These are phyloP conservation scores for Caenorhabditis tropicalis DNA, from an alignment of 1,140 invertebrate species.

Conservation along the genomic window DNA sequence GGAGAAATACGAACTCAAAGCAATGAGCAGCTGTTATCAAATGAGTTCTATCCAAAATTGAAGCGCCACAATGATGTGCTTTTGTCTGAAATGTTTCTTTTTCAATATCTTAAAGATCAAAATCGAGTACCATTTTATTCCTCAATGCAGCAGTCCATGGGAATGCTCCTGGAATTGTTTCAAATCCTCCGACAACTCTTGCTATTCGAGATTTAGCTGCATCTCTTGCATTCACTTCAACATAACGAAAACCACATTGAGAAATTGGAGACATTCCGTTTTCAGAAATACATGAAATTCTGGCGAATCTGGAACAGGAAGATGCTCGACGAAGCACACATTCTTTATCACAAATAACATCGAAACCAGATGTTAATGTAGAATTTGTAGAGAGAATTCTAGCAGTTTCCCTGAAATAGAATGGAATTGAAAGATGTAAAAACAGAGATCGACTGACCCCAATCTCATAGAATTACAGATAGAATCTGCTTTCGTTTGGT, in stretches of 20 bases:
- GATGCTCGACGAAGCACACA: background rate
- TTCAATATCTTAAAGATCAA: background rate
- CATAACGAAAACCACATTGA: slow-evolving; percentile 46
- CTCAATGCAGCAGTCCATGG: slow-evolving; percentile 52
- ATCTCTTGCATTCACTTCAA: slow-evolving; percentile 46
- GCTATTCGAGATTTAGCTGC: slow-evolving; percentile 32
- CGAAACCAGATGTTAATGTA: background rate
- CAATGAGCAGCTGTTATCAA: slow-evolving; percentile 55
- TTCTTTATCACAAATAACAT: background rate
- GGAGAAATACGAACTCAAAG: slow-evolving; percentile 43
- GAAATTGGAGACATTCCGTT: background rate
- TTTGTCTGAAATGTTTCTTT: slow-evolving; percentile 5
- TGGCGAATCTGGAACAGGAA: slow-evolving; percentile 15
- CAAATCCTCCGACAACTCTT: slow-evolving; percentile 54
- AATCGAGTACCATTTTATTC: slow-evolving; percentile 18
- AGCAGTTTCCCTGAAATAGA: background rate
- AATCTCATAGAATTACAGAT: slow-evolving; percentile 35
- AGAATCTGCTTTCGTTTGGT: background rate
- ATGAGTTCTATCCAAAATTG: slow-evolving; percentile 40
- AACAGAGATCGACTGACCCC: background rate
- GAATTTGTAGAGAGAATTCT: background rate
- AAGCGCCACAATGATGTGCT: slow-evolving; percentile 51
- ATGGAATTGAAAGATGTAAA: background rate
- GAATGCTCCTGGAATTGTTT: slow-evolving; percentile 50
- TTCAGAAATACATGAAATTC: slow-evolving; percentile 16